Evolutionary conservation across 2,888 invertebrate species (phyloP).

Genomic region (Colostygia pectinataria): DNA sequence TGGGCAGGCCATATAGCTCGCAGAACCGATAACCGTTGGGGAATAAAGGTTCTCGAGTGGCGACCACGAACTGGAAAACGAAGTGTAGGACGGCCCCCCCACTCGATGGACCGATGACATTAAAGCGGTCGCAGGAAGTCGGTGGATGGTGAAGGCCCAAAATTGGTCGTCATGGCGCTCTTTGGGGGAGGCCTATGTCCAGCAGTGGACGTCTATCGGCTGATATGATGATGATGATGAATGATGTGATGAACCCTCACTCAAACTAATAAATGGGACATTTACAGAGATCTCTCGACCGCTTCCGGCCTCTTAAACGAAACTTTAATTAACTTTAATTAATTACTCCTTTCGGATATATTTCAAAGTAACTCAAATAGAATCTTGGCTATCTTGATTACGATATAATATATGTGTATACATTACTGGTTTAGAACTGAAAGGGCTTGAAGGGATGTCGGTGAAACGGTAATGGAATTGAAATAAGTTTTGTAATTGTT

Average conservation of each 20-base stretch:
- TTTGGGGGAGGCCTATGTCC: too few species aligned
- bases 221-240: too few species aligned
- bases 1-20: too few species aligned
- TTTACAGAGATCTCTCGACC: slow-evolving; percentile 15
- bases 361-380: slow-evolving; percentile 16
- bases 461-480: slow-evolving; percentile 6
- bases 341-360: slow-evolving; percentile 15
- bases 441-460: not conserved
- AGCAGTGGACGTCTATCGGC: too few species aligned
- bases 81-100: too few species aligned
- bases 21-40: too few species aligned
- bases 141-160: too few species aligned
- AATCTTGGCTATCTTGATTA: slow-evolving; percentile 4
- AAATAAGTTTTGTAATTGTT: slow-evolving; percentile 1
- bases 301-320: slow-evolving; percentile 14
- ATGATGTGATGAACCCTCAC: slow-evolving; percentile 14
- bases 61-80: too few species aligned
- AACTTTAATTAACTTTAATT: slow-evolving; percentile 13
- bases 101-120: too few species aligned
- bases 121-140: too few species aligned
- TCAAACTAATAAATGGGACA: slow-evolving; percentile 21
- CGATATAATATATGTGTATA: not conserved
- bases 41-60: too few species aligned
- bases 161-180: too few species aligned
- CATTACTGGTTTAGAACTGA: not conserved